Conservation (phyloP, 2,888 invertebrate genomes). For the Chymomyza fuscimana region DNA sequence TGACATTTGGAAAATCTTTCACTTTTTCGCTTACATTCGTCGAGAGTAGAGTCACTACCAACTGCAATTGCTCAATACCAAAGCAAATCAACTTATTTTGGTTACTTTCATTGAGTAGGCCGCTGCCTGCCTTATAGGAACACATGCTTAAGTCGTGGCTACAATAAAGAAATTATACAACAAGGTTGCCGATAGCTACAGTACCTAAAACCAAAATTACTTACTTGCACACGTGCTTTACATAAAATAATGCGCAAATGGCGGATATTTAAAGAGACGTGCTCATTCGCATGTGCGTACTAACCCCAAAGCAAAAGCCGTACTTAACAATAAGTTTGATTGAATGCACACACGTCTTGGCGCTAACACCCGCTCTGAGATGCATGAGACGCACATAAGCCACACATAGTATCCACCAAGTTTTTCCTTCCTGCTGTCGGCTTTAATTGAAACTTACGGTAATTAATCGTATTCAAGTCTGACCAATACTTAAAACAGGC, state of each 20-base stretch:
- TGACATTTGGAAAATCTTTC: conserved; percentile 6
- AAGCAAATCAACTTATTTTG: not conserved
- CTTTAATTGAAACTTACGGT: not conserved
- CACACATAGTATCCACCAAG: not conserved
- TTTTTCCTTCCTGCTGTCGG: not conserved
- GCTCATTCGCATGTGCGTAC: not conserved
- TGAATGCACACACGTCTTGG: too few species aligned
- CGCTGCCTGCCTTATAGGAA: not conserved
- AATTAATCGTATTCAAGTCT: not conserved
- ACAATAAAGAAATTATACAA: not conserved
- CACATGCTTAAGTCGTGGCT: too few species aligned
- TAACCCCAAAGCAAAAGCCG: too few species aligned
- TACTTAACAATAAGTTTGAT: too few species aligned
- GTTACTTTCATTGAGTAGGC: not conserved
- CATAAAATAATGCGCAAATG: not conserved
- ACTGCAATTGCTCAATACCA: conserved; percentile 1
- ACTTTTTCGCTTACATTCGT: conserved; percentile 14
- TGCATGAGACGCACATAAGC: too few species aligned
- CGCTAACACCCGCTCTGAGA: too few species aligned
- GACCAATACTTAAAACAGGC: not conserved
- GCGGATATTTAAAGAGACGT: not conserved
- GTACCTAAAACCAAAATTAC: not conserved
- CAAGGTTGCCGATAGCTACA: not conserved
- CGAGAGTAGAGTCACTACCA: not conserved
- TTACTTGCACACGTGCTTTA: not conserved